A percentile compares a stretch with the other conserved stretches of the same genome.
Evolutionary conservation across 2,888 invertebrate species (phyloP).

Genomic region (Eilema depressum): DNA sequence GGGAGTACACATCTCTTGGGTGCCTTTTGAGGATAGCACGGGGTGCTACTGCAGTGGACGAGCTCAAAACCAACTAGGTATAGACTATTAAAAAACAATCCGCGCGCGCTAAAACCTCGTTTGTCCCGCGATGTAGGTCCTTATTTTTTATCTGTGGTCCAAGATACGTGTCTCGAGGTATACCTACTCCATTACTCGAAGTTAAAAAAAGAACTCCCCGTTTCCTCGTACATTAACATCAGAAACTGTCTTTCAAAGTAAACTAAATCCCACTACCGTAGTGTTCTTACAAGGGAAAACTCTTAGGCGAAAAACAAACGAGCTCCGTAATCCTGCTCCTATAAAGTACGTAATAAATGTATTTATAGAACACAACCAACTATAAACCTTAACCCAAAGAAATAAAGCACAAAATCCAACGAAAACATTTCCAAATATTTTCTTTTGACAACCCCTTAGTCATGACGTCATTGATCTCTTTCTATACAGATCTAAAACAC

Average conservation of each 20-base stretch:
- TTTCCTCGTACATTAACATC: too few relatives aligned
- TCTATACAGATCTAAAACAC: background rate
- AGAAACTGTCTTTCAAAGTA: background rate
- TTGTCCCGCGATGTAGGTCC: too few relatives aligned
- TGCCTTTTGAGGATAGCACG: too few relatives aligned
- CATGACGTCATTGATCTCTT: conserved; percentile 42
- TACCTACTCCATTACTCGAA: too few relatives aligned
- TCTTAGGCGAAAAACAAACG: conserved; percentile 43
- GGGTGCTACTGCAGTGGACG: too few relatives aligned
- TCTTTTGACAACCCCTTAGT: conserved; percentile 40
- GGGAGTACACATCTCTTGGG: too few relatives aligned
- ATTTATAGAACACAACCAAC: conserved; percentile 47
- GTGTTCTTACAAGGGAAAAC: conserved; percentile 46
- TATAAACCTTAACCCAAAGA: conserved; percentile 24
- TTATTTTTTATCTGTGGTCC: too few relatives aligned
- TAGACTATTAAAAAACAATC: too few relatives aligned
- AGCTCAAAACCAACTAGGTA: too few relatives aligned
- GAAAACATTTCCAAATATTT: conserved; percentile 5
- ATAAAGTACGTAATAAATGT: conserved; percentile 42
- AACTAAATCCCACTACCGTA: conserved; percentile 19
- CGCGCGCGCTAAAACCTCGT: too few relatives aligned
- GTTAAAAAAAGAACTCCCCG: too few relatives aligned
- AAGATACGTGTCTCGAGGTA: too few relatives aligned
- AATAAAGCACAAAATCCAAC: background rate
- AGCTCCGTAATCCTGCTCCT: conserved; percentile 35